Evolutionary conservation across 2,888 invertebrate genomes (phyloP), one percentile per base, ranked within the genome.

Genomic region (Blera fallax): DNA sequence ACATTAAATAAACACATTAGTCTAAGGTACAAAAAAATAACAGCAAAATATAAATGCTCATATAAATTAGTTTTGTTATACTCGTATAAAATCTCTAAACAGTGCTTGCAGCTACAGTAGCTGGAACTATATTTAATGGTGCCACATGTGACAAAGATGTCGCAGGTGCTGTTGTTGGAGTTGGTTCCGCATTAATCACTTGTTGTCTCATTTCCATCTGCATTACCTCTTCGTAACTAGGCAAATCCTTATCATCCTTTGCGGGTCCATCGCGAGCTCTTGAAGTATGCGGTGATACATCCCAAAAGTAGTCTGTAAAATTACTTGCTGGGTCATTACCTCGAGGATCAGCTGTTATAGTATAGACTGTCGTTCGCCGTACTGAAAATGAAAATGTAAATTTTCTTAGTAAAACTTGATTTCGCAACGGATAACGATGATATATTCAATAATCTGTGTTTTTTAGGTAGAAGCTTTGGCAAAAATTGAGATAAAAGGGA

Each of bases 181-280:
- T 88, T 3, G 88, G 83, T 8, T 87, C 50, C 34, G 88, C 87
- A 2, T 89, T 65, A 54, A 88, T 87, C 34, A 45, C 65, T 27
- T 54, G 60, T 7, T 37, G 65, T 43, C 18, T 27, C 34, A 74
- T 64, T 16, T 90, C 90, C 89, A 91, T 90, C 18, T 89, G 90
- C 88, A 91, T 90, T n/a, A 91, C 91, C 54, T 91, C 91, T 32
- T 91, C 91, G 56, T 91, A 91, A 73, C 89, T 89, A 40, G 91
- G 91, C 82, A 91, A 87, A 14, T 91, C 91, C 69, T 90, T 91
- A 16, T 91, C 91, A 76, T 90, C 90, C 74, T 91, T 91, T 14
- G 89, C 89, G 32, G 89, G 84, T 76, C 90, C 90, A 11, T 89
- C 89, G 11, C 89, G 89, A 43, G 90, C 89, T 54, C 90, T 89